These are phyloP conservation scores for Ormyrus labotus DNA, from an alignment of 2,888 invertebrate species.

Conservation along the genomic window DNA sequence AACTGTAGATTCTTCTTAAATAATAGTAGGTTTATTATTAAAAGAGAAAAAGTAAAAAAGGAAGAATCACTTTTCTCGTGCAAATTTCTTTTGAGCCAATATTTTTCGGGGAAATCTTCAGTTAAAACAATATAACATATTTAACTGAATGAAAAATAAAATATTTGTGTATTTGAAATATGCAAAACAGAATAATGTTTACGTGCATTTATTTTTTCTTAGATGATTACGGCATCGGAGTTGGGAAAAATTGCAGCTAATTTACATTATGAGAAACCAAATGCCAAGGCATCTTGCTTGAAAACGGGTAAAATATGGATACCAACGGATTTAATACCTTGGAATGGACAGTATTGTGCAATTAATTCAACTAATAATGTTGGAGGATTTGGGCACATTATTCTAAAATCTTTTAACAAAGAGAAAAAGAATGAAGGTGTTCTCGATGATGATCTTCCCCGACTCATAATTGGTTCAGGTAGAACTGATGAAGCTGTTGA, in stretches of 20 bases:
- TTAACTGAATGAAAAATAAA: slow-evolving; percentile 1
- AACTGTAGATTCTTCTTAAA: too few relatives aligned
- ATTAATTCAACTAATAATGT: slow-evolving; percentile 96
- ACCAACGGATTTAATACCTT: slow-evolving; percentile 71
- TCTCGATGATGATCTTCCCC: slow-evolving; percentile 82
- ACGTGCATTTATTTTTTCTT: background rate
- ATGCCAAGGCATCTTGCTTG: slow-evolving; percentile 49
- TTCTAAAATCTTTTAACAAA: slow-evolving; percentile 80
- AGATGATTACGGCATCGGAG: slow-evolving; percentile 47
- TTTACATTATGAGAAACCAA: slow-evolving; percentile 77
- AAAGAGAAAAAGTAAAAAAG: too few relatives aligned
- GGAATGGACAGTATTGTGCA: slow-evolving; percentile 84
- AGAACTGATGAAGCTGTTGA: slow-evolving; percentile 87
- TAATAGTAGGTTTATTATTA: too few relatives aligned
- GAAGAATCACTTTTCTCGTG: too few relatives aligned
- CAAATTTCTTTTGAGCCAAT: too few relatives aligned
- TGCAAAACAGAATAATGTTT: background rate
- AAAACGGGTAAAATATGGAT: slow-evolving; percentile 57
- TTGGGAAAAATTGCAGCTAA: slow-evolving; percentile 77
- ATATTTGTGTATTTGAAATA: slow-evolving; percentile 2
- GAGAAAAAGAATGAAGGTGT: slow-evolving; percentile 80
- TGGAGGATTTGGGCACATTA: slow-evolving; percentile 87
- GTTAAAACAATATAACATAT: background rate
- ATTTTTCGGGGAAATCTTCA: too few relatives aligned
- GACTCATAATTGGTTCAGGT: slow-evolving; percentile 86